Conservation (phyloP, 1,140 invertebrate species). For the Megalopta genalis region DNA sequence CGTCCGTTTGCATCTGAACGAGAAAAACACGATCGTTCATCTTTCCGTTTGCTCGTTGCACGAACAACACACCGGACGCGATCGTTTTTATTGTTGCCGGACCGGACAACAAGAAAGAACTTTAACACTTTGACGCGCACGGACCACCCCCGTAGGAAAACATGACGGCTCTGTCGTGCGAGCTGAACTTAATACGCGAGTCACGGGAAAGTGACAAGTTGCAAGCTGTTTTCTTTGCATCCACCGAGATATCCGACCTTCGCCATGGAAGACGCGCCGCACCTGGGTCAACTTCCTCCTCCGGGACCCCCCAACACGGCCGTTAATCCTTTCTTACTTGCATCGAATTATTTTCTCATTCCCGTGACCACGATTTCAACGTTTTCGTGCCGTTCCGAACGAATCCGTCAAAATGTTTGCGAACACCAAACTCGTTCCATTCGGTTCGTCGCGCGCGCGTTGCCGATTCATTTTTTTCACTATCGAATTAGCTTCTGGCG, state of each 20-base stretch:
- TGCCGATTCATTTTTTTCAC: no score
- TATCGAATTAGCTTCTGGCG: no score
- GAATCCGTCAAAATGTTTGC: not conserved
- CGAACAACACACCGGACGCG: constrained; percentile 22
- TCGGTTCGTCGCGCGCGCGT: no score
- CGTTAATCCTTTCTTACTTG: constrained; percentile 59
- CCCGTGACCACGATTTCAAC: not conserved
- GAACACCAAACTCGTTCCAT: no score
- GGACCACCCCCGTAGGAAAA: constrained; percentile 71
- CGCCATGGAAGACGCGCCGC: constrained; percentile 62
- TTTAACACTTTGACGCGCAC: constrained; percentile 53
- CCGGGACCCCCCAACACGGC: constrained; percentile 67
- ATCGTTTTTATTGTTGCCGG: constrained; percentile 45
- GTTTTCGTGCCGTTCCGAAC: not conserved
- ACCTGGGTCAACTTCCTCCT: constrained; percentile 79
- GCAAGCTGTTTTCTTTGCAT: constrained; percentile 67
- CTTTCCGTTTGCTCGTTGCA: constrained; percentile 15
- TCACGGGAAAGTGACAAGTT: constrained; percentile 56
- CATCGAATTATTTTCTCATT: constrained; percentile 9
- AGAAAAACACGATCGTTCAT: not conserved
- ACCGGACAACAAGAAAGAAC: constrained; percentile 8
- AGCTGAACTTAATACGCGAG: constrained; percentile 61
- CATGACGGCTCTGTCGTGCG: constrained; percentile 42
- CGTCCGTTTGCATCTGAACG: not conserved
- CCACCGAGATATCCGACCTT: constrained; percentile 64